phyloP scores from a whole-genome alignment of 2,888 invertebrate species.

The Melieria crassipennis region DNA sequence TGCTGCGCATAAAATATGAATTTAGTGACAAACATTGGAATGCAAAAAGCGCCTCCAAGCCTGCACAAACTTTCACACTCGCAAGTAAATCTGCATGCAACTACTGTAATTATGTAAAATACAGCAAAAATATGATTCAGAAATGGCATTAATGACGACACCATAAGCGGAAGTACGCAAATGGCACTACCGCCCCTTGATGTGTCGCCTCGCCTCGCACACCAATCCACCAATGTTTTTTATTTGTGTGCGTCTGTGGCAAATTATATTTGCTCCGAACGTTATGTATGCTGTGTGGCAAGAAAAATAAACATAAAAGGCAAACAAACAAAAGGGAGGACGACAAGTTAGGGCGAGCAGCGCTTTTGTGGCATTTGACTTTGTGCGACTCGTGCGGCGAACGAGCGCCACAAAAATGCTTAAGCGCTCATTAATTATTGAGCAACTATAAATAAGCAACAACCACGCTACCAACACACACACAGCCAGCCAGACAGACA shows the following conservation, averaged over 20 bases:
- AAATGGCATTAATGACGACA: constrained; percentile 41
- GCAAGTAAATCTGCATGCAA: no score
- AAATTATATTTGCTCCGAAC: no score
- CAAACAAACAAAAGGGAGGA: no score
- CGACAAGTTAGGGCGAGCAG: no score
- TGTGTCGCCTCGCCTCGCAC: no score
- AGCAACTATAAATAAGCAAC: constrained; percentile 54
- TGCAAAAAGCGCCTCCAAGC: no score
- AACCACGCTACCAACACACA: constrained; percentile 26
- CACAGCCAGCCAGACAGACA: constrained; percentile 31
- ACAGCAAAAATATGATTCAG: background rate
- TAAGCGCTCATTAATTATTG: constrained; percentile 60
- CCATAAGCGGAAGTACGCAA: constrained; percentile 23
- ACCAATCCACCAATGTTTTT: background rate
- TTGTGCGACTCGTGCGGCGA: background rate
- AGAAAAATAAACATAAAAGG: constrained; percentile 5
- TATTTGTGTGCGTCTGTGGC: constrained; percentile 9
- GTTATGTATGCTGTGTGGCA: constrained; percentile 8
- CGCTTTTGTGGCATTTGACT: background rate
- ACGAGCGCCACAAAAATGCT: constrained; percentile 1
- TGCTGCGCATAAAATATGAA: constrained; percentile 3
- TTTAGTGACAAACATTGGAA: background rate
- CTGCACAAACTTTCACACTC: constrained; percentile 21
- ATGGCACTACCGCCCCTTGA: background rate
- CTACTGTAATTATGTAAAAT: no score